These are phyloP conservation scores for Psettodes erumei DNA, from an alignment of 2,113 vertebrate species.

Conservation along the genomic window DNA sequence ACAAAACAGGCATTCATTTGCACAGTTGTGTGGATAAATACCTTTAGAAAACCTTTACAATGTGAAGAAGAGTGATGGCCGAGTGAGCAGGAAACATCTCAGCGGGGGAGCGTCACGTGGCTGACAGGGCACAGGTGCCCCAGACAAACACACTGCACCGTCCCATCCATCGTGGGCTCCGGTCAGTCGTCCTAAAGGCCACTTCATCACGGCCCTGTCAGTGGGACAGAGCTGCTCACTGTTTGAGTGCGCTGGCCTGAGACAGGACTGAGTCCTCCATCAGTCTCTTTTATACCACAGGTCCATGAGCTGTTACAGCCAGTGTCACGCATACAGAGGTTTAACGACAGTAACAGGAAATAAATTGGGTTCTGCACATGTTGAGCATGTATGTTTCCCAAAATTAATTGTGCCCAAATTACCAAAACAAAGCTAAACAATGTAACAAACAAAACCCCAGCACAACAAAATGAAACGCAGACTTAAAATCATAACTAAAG, in stretches of 20 bases:
- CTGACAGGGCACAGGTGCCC: slow-evolving; percentile 68
- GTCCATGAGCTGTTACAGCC: not conserved
- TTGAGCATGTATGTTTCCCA: not conserved
- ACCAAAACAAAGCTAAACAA: too few relatives aligned
- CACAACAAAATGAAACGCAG: too few relatives aligned
- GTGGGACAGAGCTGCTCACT: slow-evolving; percentile 48
- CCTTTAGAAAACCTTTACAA: slow-evolving; percentile 35
- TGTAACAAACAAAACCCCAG: too few relatives aligned
- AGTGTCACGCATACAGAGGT: not conserved
- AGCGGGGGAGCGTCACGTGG: slow-evolving; percentile 33
- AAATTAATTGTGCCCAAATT: not conserved
- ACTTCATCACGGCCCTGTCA: slow-evolving; percentile 73
- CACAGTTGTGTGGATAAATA: not conserved
- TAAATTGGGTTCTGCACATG: not conserved
- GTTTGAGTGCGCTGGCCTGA: slow-evolving; percentile 41
- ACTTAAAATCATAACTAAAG: too few relatives aligned
- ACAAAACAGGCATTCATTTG: slow-evolving; percentile 13
- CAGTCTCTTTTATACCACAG: slow-evolving; percentile 27
- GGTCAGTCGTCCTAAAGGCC: slow-evolving; percentile 58
- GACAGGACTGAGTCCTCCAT: slow-evolving; percentile 35
- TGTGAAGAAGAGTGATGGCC: slow-evolving; percentile 55
- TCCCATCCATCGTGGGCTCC: slow-evolving; percentile 65
- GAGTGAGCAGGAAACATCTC: slow-evolving; percentile 45
- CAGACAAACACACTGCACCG: slow-evolving; percentile 38
- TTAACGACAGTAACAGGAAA: slow-evolving; percentile 1